Base-by-base conservation (phyloP, 2,113 vertebrate genomes). In the Catagonus wagneri region DNA sequence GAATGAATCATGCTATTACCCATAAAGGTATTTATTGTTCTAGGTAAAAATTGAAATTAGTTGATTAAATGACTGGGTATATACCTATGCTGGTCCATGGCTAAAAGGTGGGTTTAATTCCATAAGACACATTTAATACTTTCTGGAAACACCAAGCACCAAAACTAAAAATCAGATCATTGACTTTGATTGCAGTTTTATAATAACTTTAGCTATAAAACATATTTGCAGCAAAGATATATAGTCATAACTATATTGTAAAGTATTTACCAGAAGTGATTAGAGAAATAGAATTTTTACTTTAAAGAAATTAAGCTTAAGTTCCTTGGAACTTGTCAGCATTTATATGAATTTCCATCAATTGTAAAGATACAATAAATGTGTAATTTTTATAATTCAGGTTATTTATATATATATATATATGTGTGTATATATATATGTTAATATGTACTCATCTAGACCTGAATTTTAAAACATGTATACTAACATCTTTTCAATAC, bases 21-120 rank as follows among this genome's bases (percentile, higher is more conserved):
- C 52, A 76, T 23, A 84, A 44, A 91, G 17, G 87, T 94, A 96
- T 85, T 90, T 93, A 87, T 90, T 95, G 12, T 96, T 98, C 29
- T 85, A 89, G 39, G 16, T 65, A 84, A 94, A 95, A 96, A 23
- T 44, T 74, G 13, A 2, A 63, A 65, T 95, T 93, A 81, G 56
- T 97, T 98, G 34, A 81, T 92, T 44, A 88, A 79, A 69, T 32
- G 2, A 2, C 32, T 39, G 72, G 22, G 32, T 7, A 65, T 54
- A 16, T 25, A 79, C 60, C 63, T 72, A 60, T 39, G 83, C 58
- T 94, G 69, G 80, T 19, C 8, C 13, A 34, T 52, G 54, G n/a
- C 93, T 72, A 92, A 94, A 93, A 17, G 83, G 14, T 61, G 6
- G 1, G 17, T 44, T 72, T 98, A 22, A 75, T 94, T 75, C 36